These are phyloP conservation scores for Fratercula arctica DNA, from an alignment of 2,797 vertebrate species.

Conservation along the genomic window DNA sequence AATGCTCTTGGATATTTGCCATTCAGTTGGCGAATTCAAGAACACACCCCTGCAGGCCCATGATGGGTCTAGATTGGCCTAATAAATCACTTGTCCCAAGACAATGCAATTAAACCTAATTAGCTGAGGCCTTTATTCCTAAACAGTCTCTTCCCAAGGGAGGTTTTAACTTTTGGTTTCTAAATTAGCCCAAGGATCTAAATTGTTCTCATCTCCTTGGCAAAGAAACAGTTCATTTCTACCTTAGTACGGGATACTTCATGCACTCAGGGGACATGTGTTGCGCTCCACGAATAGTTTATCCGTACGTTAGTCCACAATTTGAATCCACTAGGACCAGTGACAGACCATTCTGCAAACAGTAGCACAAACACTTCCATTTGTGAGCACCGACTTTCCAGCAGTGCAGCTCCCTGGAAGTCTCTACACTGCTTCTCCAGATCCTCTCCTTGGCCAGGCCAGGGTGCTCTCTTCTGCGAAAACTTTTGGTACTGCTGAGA, in stretches of 20 bases:
- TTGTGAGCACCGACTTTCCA: background rate
- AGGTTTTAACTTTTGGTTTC: conserved; percentile 73
- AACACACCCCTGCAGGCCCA: conserved; percentile 64
- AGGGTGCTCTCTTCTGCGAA: background rate
- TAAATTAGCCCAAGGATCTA: conserved; percentile 68
- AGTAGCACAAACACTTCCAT: background rate
- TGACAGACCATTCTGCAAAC: background rate
- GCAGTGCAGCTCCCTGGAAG: background rate
- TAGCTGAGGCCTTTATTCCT: conserved; percentile 70
- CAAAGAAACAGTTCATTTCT: conserved; percentile 38
- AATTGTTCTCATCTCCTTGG: conserved; percentile 64
- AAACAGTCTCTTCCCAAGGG: conserved; percentile 68
- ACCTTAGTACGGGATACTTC: background rate
- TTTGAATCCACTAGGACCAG: background rate
- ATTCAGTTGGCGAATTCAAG: conserved; percentile 20
- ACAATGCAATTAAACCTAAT: conserved; percentile 76
- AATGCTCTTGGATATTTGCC: conserved; percentile 66
- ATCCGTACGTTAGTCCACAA: background rate
- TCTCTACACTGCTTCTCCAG: background rate
- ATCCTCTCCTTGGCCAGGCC: background rate
- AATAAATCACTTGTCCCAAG: conserved; percentile 75
- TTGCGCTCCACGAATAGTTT: rapidly evolving
- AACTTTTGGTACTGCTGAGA: background rate
- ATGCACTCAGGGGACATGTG: background rate
- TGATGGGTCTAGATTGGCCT: conserved; percentile 64